phyloP scores from a whole-genome alignment of 2,888 invertebrate species.

The Mechanitis messenoides region DNA sequence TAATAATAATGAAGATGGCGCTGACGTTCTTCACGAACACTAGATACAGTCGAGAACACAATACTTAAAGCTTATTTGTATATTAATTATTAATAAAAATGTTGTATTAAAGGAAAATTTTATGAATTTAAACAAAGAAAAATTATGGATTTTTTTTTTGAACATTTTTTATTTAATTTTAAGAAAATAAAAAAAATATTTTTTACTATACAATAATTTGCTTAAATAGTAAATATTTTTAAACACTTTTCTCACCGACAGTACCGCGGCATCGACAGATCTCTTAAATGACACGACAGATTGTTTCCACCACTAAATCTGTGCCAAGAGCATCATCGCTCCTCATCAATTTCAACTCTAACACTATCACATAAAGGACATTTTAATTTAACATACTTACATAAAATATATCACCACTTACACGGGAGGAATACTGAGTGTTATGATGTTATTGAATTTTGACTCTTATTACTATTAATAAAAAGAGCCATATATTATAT shows the following conservation, averaged over 20 bases:
- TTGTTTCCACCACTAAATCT: constrained; percentile 55
- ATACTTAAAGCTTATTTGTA: too few relatives aligned
- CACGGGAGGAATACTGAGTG: constrained; percentile 32
- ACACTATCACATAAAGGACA: constrained; percentile 30
- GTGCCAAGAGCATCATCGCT: constrained; percentile 55
- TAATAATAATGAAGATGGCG: constrained; percentile 20
- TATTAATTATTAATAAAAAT: too few relatives aligned
- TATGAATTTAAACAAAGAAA: too few relatives aligned
- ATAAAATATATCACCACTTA: constrained; percentile 29
- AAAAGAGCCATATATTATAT: constrained; percentile 39
- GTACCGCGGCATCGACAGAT: constrained; percentile 38
- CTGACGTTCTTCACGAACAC: constrained; percentile 1
- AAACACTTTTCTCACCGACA: constrained; percentile 9
- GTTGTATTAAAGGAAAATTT: too few relatives aligned
- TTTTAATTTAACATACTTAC: constrained; percentile 27
- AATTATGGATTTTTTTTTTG: too few relatives aligned
- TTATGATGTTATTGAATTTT: constrained; percentile 3
- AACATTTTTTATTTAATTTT: too few relatives aligned
- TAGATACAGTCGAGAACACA: too few relatives aligned
- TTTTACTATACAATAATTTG: too few relatives aligned
- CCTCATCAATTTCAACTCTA: constrained; percentile 24
- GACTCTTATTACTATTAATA: not conserved
- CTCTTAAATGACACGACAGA: constrained; percentile 46
- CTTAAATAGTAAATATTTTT: too few relatives aligned
- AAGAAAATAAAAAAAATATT: too few relatives aligned